Conservation (phyloP, 2,888 invertebrate species). For the Eilema caniola region DNA sequence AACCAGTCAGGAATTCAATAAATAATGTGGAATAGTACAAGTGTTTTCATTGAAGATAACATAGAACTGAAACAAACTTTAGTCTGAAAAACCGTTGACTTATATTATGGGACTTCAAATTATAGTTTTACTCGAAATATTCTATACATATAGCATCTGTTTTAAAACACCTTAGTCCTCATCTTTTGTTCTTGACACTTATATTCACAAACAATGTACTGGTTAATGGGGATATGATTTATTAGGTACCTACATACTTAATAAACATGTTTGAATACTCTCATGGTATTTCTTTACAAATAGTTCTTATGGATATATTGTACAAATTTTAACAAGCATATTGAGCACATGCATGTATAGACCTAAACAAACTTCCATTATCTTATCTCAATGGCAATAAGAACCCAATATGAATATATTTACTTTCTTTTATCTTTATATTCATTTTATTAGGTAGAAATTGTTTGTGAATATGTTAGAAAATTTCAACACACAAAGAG, state of each 20-base stretch:
- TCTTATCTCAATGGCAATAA: not conserved
- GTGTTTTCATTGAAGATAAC: no score
- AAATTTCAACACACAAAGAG: slow-evolving; percentile 19
- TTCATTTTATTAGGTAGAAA: not conserved
- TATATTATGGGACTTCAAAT: not conserved
- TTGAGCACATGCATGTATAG: not conserved
- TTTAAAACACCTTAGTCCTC: not conserved
- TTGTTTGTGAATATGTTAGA: not conserved
- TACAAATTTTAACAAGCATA: not conserved
- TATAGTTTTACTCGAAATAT: not conserved
- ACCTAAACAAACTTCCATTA: not conserved
- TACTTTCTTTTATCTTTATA: not conserved
- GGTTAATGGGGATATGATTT: not conserved
- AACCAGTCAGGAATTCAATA: no score
- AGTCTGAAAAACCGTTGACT: not conserved
- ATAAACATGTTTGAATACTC: not conserved
- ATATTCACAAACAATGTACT: not conserved
- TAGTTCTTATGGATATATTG: not conserved
- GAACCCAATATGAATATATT: not conserved
- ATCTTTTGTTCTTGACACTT: not conserved
- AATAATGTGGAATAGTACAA: no score
- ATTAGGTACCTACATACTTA: not conserved
- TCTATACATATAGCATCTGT: not conserved
- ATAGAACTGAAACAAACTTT: not conserved
- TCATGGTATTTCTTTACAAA: not conserved